Base-by-base conservation (phyloP, 2,113 vertebrate species). In the Alaudala cheleensis region DNA sequence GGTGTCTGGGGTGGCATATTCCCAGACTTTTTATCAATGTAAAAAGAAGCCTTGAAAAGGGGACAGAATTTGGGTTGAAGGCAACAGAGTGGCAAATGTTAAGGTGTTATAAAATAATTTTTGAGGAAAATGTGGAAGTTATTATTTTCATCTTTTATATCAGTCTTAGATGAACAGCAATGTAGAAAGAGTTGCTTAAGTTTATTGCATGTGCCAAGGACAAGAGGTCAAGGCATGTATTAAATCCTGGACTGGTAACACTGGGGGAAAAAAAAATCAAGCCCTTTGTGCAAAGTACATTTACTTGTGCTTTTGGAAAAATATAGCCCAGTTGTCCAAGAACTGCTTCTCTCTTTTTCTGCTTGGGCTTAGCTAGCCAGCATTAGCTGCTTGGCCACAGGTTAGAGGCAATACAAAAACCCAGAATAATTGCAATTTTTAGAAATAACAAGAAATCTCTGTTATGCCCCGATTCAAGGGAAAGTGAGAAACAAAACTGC, bases 391-490 rank as follows among this genome's bases (percentile, higher is more conserved):
- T 67, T 26, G 7, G 47, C 47, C 21, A 66, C 14, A 5, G 3
- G 16, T 67, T 74, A 49, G 49, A 29, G 23, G 24, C 19, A 29
- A 45, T n/a, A 45, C 26, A 72, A 81, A 91, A 71, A 47, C 6
- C 7, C 29, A 20, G 12, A 60, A 74, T 44, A 72, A 57, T 21
- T n/a, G 23, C 28, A 65, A 7, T 39, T 85, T 89, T 89, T 40
- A 67, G 62, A 90, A 92, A 79, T 51, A 49, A n/a, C 20, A 88
- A 49, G 44, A 82, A 85, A 76, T 44, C 14, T 60, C 17, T 64
- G 21, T 40, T 71, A 44, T 56, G 2, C 4, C 12, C 8, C 0
- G 0, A 29, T 45, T 82, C 44, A 60, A 81, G 24, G 9, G 31
- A 84, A 92, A 87, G 24, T 26, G 39, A 42, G 39, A 81, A 86